These are phyloP conservation scores for Cataglyphis cursor DNA, from an alignment of 2,888 invertebrate species.

Conservation along the genomic window DNA sequence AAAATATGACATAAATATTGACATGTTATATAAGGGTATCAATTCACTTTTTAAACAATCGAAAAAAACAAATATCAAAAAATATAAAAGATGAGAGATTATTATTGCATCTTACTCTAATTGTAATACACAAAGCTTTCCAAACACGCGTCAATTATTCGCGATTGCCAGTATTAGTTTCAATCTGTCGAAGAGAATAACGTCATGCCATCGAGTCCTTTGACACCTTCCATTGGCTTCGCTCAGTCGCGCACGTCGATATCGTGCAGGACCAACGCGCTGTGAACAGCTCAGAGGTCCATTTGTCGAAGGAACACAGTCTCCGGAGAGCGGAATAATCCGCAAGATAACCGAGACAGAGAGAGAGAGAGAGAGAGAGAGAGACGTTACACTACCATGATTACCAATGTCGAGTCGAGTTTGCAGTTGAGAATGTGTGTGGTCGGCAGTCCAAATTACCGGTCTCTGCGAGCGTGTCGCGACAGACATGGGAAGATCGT, in stretches of 20 bases:
- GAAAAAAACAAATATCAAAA: no score
- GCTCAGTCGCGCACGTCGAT: slow-evolving; percentile 6
- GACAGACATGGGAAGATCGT: slow-evolving; percentile 46
- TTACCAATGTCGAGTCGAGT: slow-evolving; percentile 47
- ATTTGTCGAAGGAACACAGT: slow-evolving; percentile 29
- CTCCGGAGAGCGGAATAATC: slow-evolving; percentile 26
- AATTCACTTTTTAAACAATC: neutral
- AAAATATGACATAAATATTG: neutral
- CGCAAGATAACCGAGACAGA: slow-evolving; percentile 10
- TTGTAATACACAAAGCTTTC: neutral
- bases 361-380: slow-evolving; percentile 15
- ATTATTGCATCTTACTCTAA: neutral
- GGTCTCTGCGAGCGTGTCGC: slow-evolving; percentile 40
- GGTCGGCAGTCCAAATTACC: slow-evolving; percentile 43
- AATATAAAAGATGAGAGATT: neutral
- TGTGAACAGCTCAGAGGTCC: slow-evolving; percentile 10
- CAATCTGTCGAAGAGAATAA: neutral
- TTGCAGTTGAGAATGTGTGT: slow-evolving; percentile 38
- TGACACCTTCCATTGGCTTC: neutral
- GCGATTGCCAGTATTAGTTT: neutral
- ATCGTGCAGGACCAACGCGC: neutral
- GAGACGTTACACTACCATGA: slow-evolving; percentile 30
- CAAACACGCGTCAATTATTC: neutral
- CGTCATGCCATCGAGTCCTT: neutral
- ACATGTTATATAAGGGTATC: neutral